Percentiles rank a stretch among this genome's conserved stretches.
Evolutionary conservation across 2,113 vertebrate genomes (phyloP).

Genomic region (Salvelinus alpinus): DNA sequence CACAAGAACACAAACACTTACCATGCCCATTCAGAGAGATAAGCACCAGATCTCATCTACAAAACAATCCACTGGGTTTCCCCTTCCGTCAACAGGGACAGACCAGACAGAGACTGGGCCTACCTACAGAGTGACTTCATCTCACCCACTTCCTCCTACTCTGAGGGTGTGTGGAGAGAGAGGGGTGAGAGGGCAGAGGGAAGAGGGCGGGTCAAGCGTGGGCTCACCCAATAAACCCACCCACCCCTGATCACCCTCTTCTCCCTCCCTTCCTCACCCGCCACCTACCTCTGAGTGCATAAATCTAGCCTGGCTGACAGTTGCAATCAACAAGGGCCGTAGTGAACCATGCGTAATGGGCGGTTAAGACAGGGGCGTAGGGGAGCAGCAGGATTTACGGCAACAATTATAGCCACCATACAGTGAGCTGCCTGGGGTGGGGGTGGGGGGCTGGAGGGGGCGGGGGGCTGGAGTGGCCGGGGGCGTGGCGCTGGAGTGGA

Average conservation of each 20-base stretch:
- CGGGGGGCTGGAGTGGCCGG: not conserved
- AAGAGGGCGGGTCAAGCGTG: constrained; percentile 38
- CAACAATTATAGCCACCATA: constrained; percentile 71
- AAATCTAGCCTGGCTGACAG: constrained; percentile 70
- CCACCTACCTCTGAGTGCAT: constrained; percentile 50
- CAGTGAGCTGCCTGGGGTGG: constrained; percentile 41
- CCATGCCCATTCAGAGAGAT: not conserved
- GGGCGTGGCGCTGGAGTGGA: not conserved
- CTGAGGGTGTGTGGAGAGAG: constrained; percentile 5
- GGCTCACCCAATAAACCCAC: constrained; percentile 58
- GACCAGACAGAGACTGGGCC: constrained; percentile 1
- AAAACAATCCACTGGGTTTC: too few relatives aligned
- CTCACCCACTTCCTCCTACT: not conserved
- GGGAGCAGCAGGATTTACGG: constrained; percentile 73
- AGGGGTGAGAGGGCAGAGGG: constrained; percentile 2
- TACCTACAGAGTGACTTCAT: not conserved
- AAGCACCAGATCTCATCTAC: constrained; percentile 14
- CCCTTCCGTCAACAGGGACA: too few relatives aligned
- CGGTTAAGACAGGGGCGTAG: constrained; percentile 70
- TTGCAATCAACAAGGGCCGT: constrained; percentile 76
- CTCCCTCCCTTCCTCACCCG: constrained; percentile 51
- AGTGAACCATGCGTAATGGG: constrained; percentile 74
- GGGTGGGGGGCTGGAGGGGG: not conserved
- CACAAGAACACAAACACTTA: constrained; percentile 18
- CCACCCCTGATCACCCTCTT: not conserved